A percentile compares a stretch with the other conserved stretches of the same genome.
phyloP scores from a whole-genome alignment of 2,888 invertebrate species.

The Aspidiotus rigidus region DNA sequence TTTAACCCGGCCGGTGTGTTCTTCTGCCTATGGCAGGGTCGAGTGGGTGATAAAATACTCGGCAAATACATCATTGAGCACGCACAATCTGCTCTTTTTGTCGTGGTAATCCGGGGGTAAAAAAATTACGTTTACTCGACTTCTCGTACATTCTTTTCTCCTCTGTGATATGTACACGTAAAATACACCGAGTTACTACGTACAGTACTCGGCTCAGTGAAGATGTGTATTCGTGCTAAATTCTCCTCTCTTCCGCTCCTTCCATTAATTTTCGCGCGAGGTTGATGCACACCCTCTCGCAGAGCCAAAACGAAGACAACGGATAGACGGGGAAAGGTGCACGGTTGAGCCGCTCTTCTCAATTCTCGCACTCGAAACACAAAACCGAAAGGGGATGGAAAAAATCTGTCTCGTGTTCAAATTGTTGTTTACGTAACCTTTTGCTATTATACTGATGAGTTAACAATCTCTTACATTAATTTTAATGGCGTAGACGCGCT shows the following conservation, averaged over 20 bases:
- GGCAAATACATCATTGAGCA: constrained; percentile 31
- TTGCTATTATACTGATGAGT: constrained; percentile 11
- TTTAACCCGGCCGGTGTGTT: constrained; percentile 19
- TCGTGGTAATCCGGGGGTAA: constrained; percentile 24
- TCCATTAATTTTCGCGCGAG: not conserved
- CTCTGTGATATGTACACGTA: no score
- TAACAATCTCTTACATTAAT: constrained; percentile 12
- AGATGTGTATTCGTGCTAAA: constrained; percentile 26
- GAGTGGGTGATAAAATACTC: constrained; percentile 28
- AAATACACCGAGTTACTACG: no score
- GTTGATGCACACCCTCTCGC: constrained; percentile 14
- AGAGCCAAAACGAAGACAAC: not conserved
- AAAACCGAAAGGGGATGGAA: constrained; percentile 3
- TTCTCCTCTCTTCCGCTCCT: not conserved
- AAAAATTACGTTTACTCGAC: constrained; percentile 31
- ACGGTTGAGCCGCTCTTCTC: not conserved
- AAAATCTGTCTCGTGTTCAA: constrained; percentile 9
- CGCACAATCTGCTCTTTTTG: constrained; percentile 32
- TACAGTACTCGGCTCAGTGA: constrained; percentile 14
- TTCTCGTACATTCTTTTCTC: not conserved
- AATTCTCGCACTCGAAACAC: constrained; percentile 9
- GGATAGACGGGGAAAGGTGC: no score
- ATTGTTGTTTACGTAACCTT: constrained; percentile 15
- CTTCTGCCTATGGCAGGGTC: constrained; percentile 18
- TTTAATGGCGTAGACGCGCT: no score